These are phyloP conservation scores for Limnephilus auricula DNA, from an alignment of 2,888 invertebrate species.

Conservation along the genomic window DNA sequence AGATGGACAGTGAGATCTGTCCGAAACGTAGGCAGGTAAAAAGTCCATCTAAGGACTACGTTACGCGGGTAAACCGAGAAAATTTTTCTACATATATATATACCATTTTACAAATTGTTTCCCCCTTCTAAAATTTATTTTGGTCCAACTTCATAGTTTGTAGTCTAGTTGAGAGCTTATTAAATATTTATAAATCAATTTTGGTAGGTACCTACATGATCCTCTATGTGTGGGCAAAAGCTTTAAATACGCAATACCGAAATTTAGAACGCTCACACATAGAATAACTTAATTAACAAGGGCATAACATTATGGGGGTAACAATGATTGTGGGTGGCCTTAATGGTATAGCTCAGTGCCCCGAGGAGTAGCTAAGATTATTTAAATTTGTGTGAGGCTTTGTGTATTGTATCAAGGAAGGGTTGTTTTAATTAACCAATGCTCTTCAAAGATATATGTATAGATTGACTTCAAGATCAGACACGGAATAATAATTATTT, in stretches of 20 bases:
- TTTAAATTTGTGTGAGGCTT: constrained; percentile 17
- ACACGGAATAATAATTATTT: neutral
- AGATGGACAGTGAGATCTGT: no score
- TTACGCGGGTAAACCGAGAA: no score
- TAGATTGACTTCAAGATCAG: neutral
- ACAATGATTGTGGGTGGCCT: constrained; percentile 23
- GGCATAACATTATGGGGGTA: neutral
- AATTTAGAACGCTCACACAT: neutral
- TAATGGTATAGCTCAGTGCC: constrained; percentile 18
- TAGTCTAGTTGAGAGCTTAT: neutral
- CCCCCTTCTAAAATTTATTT: neutral
- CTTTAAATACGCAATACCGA: neutral
- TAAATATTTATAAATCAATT: neutral
- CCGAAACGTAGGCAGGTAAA: no score
- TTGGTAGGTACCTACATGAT: neutral
- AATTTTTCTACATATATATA: no score
- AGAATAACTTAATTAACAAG: constrained; percentile 15
- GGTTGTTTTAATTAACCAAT: constrained; percentile 14
- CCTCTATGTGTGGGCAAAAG: neutral
- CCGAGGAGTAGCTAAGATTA: constrained; percentile 10
- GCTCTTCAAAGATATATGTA: neutral
- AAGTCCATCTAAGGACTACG: no score
- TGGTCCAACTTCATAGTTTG: neutral
- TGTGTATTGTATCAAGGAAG: neutral
- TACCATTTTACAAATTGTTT: no score